Conservation (phyloP, 2,113 vertebrate genomes). For the Datnioides undecimradiatus region DNA sequence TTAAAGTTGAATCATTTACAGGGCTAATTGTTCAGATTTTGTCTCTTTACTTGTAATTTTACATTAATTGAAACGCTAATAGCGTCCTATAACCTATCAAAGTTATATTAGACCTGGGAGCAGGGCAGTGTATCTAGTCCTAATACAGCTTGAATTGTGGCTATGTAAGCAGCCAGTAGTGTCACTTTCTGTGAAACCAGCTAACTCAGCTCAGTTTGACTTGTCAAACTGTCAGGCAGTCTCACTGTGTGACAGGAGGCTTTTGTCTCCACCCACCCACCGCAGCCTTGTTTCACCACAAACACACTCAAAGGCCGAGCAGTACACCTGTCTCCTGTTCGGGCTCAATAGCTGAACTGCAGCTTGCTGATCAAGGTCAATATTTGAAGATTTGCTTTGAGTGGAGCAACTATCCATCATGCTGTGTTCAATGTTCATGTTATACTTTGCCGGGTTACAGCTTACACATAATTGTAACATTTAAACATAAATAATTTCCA, state of each 20-base stretch:
- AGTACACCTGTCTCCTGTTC: neutral
- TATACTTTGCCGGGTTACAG: neutral
- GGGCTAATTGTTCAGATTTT: too few species aligned
- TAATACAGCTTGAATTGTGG: neutral
- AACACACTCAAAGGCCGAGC: neutral
- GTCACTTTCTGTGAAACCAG: neutral
- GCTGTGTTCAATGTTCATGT: neutral
- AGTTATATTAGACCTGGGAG: neutral
- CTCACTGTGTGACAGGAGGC: conserved; percentile 11
- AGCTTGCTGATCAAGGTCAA: neutral
- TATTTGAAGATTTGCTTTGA: neutral
- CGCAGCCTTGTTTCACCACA: conserved; percentile 35
- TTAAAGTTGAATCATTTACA: neutral
- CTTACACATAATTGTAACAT: too few species aligned
- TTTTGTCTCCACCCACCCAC: neutral
- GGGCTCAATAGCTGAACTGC: neutral
- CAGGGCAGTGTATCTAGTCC: neutral
- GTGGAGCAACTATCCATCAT: neutral
- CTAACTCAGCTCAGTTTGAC: neutral
- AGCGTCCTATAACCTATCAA: neutral
- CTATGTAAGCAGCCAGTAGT: neutral
- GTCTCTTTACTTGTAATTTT: too few species aligned
- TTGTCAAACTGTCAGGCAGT: neutral
- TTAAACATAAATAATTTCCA: neutral
- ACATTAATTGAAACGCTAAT: neutral